These are phyloP conservation scores for Grammomys surdaster DNA, from an alignment of 2,113 vertebrate genomes.

Conservation along the genomic window DNA sequence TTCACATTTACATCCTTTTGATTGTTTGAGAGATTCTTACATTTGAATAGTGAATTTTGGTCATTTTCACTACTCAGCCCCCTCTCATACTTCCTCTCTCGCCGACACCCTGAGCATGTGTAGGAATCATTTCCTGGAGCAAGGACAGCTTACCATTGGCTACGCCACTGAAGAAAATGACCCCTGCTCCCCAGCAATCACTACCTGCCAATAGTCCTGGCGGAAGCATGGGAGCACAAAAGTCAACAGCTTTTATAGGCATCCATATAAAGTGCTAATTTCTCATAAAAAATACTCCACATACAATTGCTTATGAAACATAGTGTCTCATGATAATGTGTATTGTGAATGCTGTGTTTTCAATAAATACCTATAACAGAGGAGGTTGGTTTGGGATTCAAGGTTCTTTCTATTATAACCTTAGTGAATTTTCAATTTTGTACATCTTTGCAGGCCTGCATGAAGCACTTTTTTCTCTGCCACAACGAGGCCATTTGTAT, in stretches of 20 bases:
- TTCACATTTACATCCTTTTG: neutral
- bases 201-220: neutral
- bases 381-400: neutral
- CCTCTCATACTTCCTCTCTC: neutral
- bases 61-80: neutral
- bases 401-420: neutral
- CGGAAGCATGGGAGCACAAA: no score
- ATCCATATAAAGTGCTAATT: neutral
- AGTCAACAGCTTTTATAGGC: neutral
- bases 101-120: neutral
- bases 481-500: neutral
- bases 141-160: neutral
- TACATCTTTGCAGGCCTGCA: neutral
- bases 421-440: conserved; percentile 8
- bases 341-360: neutral
- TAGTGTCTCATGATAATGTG: neutral
- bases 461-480: neutral
- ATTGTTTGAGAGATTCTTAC: neutral
- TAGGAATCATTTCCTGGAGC: neutral
- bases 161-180: neutral
- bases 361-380: neutral
- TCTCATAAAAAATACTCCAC: neutral
- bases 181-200: neutral
- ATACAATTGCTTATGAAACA: neutral
- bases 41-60: neutral